phyloP scores from a whole-genome alignment of 2,113 vertebrate species.

The Jacana jacana region DNA sequence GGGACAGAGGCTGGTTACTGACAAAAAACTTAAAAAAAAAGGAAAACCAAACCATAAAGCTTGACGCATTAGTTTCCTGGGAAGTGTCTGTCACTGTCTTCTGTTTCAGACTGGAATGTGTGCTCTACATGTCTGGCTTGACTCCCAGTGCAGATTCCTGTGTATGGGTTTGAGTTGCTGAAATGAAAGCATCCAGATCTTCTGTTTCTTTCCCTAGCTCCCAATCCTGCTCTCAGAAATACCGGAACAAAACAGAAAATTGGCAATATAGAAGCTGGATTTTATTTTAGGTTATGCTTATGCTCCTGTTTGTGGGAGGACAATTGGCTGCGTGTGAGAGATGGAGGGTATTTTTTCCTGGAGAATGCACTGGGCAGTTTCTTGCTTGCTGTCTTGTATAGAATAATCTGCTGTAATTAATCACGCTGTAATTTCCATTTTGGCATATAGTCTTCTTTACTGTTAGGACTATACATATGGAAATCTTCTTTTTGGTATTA shows the following conservation, averaged over 20 bases:
- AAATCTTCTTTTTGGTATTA: background rate
- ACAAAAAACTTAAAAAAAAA: background rate
- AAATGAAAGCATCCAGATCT: background rate
- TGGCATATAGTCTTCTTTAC: background rate
- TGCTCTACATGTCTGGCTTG: background rate
- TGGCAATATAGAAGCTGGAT: background rate
- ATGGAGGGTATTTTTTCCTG: background rate
- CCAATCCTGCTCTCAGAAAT: background rate
- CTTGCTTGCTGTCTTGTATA: background rate
- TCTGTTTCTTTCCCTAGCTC: background rate
- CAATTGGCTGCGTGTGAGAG: background rate
- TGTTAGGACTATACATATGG: background rate
- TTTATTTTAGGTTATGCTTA: background rate
- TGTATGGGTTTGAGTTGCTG: background rate
- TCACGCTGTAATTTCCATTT: constrained; percentile 2
- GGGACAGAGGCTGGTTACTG: background rate
- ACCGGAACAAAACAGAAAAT: background rate
- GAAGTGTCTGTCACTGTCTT: background rate
- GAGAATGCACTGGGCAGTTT: background rate
- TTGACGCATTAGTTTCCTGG: background rate
- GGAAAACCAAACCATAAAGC: background rate
- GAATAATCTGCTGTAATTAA: background rate
- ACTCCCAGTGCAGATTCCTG: background rate
- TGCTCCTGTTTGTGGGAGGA: background rate
- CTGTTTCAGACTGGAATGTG: background rate